These are phyloP conservation scores for Addax nasomaculatus DNA, from an alignment of 2,113 vertebrate genomes.

Conservation along the genomic window DNA sequence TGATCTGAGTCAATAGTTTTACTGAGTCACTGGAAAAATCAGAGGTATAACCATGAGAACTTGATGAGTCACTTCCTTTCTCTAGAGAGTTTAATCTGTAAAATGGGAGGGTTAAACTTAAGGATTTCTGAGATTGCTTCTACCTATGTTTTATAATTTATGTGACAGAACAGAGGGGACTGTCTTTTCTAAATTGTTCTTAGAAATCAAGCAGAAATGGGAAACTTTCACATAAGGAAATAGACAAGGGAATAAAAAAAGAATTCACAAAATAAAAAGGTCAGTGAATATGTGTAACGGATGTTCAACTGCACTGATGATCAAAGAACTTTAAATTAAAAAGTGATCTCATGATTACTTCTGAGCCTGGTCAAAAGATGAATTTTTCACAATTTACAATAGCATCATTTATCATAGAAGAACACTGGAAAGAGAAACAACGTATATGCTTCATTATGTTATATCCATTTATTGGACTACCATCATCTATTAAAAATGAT, in stretches of 20 bases:
- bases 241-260: neutral
- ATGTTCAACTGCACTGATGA: neutral
- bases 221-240: neutral
- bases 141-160: neutral
- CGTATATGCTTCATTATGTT: neutral
- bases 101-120: neutral
- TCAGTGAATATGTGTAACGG: neutral
- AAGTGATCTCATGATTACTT: neutral
- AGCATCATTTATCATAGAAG: neutral
- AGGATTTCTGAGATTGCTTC: neutral
- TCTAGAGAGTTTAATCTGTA: neutral
- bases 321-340: neutral
- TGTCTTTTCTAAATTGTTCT: neutral
- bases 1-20: neutral
- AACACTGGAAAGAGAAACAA: neutral
- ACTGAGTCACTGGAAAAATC: slow-evolving; percentile 5
- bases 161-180: neutral
- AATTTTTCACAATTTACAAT: neutral
- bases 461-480: neutral
- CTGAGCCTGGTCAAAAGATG: neutral
- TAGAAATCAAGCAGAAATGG: neutral
- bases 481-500: neutral
- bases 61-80: neutral
- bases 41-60: neutral
- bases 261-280: neutral